Conservation (phyloP, 2,113 vertebrate species). For the Phaetusa simplex region DNA sequence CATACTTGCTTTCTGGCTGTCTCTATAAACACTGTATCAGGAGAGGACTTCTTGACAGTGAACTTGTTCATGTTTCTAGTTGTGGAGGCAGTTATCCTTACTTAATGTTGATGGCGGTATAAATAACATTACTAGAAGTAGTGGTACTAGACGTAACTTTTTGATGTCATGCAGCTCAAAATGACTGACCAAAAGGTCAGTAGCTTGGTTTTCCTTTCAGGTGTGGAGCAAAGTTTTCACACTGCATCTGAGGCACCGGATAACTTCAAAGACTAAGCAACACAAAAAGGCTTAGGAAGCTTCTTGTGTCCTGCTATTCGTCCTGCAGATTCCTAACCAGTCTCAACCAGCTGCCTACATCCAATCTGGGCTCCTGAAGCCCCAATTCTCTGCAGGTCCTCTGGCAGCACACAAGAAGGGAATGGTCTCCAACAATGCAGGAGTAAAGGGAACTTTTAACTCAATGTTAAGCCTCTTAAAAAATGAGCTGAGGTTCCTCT, state of each 20-base stretch:
- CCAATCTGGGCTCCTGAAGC: slow-evolving; percentile 23
- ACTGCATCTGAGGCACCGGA: not conserved
- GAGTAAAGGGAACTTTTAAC: slow-evolving; percentile 50
- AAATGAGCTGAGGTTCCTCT: slow-evolving; percentile 45
- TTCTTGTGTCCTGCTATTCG: not conserved
- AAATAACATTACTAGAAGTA: not conserved
- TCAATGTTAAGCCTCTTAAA: slow-evolving; percentile 64
- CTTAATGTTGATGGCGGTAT: not conserved
- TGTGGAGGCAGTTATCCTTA: not conserved
- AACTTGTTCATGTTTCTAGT: not conserved
- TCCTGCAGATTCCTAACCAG: slow-evolving; percentile 36
- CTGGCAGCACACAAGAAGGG: slow-evolving; percentile 46
- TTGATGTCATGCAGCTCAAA: not conserved
- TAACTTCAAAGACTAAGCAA: slow-evolving; percentile 47
- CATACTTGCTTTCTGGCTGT: not conserved
- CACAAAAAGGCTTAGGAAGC: slow-evolving; percentile 43
- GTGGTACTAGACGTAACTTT: not conserved
- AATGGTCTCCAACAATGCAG: slow-evolving; percentile 41
- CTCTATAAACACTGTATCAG: not conserved
- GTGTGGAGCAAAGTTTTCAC: slow-evolving; percentile 3
- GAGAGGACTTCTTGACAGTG: not conserved
- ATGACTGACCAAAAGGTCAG: not conserved
- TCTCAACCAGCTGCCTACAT: slow-evolving; percentile 39
- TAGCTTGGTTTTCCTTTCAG: slow-evolving; percentile 17
- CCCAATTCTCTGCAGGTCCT: slow-evolving; percentile 5